Evolutionary conservation across 2,113 vertebrate genomes (phyloP).

Genomic region (Ictalurus furcatus): DNA sequence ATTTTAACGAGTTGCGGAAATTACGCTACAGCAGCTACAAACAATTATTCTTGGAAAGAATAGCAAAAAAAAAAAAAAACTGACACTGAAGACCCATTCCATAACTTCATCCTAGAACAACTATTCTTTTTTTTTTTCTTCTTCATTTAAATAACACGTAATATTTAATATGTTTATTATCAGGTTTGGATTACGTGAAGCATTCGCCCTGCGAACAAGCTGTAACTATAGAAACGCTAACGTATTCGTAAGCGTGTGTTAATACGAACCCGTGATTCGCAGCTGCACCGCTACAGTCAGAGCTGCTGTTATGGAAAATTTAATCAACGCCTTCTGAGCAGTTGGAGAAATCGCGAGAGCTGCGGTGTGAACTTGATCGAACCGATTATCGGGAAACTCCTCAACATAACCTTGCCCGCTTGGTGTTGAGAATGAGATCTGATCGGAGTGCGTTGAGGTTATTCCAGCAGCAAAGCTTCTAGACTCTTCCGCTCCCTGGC

Average conservation of each 20-base stretch:
- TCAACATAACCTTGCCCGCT: neutral
- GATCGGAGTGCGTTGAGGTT: constrained; percentile 59
- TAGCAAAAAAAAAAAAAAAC: too few species aligned
- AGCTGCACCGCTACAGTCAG: neutral
- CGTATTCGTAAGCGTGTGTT: neutral
- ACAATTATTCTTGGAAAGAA: too few species aligned
- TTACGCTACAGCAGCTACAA: neutral
- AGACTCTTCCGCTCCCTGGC: constrained; percentile 48
- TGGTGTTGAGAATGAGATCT: neutral
- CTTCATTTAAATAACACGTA: neutral
- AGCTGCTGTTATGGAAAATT: neutral
- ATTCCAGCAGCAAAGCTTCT: constrained; percentile 63
- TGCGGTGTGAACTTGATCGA: neutral
- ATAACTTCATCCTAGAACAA: neutral
- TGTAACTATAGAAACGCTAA: neutral
- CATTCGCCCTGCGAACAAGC: neutral
- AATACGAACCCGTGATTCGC: neutral
- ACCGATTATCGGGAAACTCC: neutral
- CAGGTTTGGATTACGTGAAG: too few species aligned
- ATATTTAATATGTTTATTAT: neutral
- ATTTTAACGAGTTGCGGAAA: neutral
- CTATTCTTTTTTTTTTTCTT: neutral
- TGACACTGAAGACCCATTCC: neutral
- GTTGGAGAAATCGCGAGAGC: neutral
- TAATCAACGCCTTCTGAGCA: neutral